Base-by-base conservation (phyloP, 2,888 invertebrate species). In the Tetanocera ferruginea region DNA sequence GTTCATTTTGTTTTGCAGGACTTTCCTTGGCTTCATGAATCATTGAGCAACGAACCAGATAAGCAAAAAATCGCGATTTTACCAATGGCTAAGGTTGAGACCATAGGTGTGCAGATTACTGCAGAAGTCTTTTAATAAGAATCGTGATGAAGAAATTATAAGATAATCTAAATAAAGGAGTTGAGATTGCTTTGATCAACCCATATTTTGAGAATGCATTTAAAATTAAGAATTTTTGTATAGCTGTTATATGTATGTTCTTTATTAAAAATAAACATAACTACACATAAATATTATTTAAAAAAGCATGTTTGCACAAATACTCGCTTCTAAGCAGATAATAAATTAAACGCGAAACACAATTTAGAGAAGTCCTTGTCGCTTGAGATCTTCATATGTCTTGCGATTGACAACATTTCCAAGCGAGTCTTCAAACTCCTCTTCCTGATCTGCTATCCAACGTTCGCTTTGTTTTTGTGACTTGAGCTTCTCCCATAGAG, bases 331-430 rank as follows among this genome's bases (percentile, higher is more conserved):
- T 60, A 8, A 19, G 3, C 4, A 60, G 60, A 25, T 60, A 11
- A 11, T 55, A n/a, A 5, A n/a, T 17, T 1, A 19, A 19, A 19
- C 1, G n/a, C n/a, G n/a, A 67, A 2, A 34, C 5, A 17, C 52
- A 34, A n/a, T 72, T 92, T 93, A 99, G 80, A 99, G 92, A 79
- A 99, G 92, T 71, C 99, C 99, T 91, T 99, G 99, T 87, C 99
- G 92, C 90, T 99, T 99, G 83, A 99, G 93, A 93, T 99, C 99
- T 89, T 99, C 99, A 86, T 94, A 99, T 0, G 98, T 99, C 90
- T 99, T 99, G 82, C 97, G 94, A 90, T 97, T 99, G 1, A 99
- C 98, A 19, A 99, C 99, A 91, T 99, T 99, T 17, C 99, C 99
- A 84, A 95, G 93, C 0, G 98, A 98, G 91, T 99, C 99, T 91